Base-by-base conservation (phyloP, 2,888 invertebrate species). In the Lymantria dispar region DNA sequence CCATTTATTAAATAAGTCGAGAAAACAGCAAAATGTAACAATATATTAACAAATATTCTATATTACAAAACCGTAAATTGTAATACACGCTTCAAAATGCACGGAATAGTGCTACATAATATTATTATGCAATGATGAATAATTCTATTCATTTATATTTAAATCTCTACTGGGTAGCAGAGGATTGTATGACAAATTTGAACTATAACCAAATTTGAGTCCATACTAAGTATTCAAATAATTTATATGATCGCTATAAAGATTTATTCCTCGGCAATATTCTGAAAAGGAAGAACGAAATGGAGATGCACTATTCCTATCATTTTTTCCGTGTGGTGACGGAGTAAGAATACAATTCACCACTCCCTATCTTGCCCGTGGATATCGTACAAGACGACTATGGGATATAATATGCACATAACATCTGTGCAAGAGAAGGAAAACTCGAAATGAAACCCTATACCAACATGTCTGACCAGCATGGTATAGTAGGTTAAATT, bases 131-230 rank as follows among this genome's bases (percentile, higher is more conserved):
- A 64, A 67, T 60, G 54, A 54, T 64, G 33, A 50, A 64, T 67
- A 67, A 64, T 60, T 50, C 39, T 48, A 68, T 64, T 67, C 68
- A 67, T 64, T 64, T 67, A 54, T 56, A 64, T 64, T 68, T 64
- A 52, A 64, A 64, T 68, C 54, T 40, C 22, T 0, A 10, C 42
- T 48, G 43, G 48, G 37, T 31, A 44, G 52, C 38, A 57, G 52
- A 55, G 67, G 60, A 52, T 39, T 57, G 64, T 58, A 67, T 64
- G 54, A 56, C 64, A 53, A 64, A 64, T 64, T 64, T 54, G 22
- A 40, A 43, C 47, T 52, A 44, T 52, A 68, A 60, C 55, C 45
- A 12, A 60, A 60, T 64, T n/a, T 58, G 53, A 37, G 22, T n/a
- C 50, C 13, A 39, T 22, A 22, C 22, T 22, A 22, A 22, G 22